A percentile compares a stretch with the other conserved stretches of the same genome.
Evolutionary conservation across 1,140 invertebrate genomes (phyloP).

Genomic region (Anadara kagoshimensis): DNA sequence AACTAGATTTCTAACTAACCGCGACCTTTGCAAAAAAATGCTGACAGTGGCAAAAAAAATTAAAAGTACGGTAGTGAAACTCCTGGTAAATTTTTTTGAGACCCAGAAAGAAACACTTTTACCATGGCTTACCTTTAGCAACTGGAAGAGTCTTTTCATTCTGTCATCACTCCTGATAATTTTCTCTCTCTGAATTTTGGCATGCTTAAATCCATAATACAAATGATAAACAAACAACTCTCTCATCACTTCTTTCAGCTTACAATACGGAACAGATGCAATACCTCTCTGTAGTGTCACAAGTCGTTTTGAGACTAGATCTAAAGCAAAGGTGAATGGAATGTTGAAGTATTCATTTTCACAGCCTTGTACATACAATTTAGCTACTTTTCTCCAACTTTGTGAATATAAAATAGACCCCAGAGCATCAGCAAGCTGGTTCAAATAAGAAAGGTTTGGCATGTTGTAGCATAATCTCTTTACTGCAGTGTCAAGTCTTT

Average conservation of each 20-base stretch:
- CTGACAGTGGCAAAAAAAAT: no score
- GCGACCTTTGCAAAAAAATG: no score
- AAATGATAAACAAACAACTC: slow-evolving; percentile 39
- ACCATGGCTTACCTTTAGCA: slow-evolving; percentile 31
- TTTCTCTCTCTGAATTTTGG: neutral
- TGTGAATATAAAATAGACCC: neutral
- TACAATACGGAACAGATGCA: slow-evolving; percentile 41
- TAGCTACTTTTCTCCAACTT: slow-evolving; percentile 33
- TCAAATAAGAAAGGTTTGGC: no score
- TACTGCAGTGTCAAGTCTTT: slow-evolving; percentile 2
- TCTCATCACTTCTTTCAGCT: slow-evolving; percentile 36
- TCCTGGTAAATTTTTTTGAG: no score
- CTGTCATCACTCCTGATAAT: slow-evolving; percentile 30
- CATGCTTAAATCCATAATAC: slow-evolving; percentile 23
- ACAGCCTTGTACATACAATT: slow-evolving; percentile 36
- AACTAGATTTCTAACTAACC: no score
- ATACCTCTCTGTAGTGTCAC: slow-evolving; percentile 46
- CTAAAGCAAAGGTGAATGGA: slow-evolving; percentile 42
- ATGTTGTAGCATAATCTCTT: neutral
- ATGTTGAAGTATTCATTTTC: slow-evolving; percentile 23
- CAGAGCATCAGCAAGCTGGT: no score
- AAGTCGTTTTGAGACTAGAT: slow-evolving; percentile 41
- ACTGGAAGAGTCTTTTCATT: slow-evolving; percentile 21
- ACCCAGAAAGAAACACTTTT: no score
- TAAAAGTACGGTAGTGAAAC: no score